Base-by-base conservation (phyloP, 1,140 invertebrate species). In the Colletes latitarsis region DNA sequence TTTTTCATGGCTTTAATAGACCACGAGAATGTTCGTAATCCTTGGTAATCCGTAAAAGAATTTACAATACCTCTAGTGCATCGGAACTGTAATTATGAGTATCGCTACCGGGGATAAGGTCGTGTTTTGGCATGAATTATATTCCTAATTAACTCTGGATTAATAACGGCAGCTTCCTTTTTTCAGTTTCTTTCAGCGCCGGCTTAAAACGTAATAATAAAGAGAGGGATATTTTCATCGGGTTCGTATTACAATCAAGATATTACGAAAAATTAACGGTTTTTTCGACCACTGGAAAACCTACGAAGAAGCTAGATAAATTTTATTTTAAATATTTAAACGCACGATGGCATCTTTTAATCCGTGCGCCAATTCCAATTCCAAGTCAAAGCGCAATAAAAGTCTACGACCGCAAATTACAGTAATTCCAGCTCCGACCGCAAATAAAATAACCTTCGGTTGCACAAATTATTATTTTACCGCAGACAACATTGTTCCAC, bases 71-170 rank as follows among this genome's bases (percentile, higher is more conserved):
- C 52, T 15, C 9, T 46, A 46, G 43, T 9, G 43, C 43, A 46
- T 46, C 41, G 15, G 2, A 0, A 9, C 15, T 3, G 62, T n/a
- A 64, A 62, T 62, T 62, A 39, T 6, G 21, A 17, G 17, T 69
- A 30, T 55, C 49, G 3, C 53, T 53, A 5, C 15, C 14, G 9
- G 19, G 39, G 55, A 72, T 49, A 30, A 46, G n/a, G 58, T 71
- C 57, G 19, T 43, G 52, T 53, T n/a, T 30, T 2, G 17, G 3
- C 39, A 3, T 19, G 9, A 19, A 66, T 43, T 14, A 55, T 17
- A 53, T 57, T 43, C 3, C n/a, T 55, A 70, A 70, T 70, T 57
- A 70, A 70, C 17, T n/a, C 1, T 43, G 53, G 53, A 57, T 57
- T 57, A 70, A 70, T 30, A 69, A 53, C 49, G 21, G 12, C 5